Conservation (phyloP, 2,113 vertebrate genomes). For the Apistogramma diplotaenia region DNA sequence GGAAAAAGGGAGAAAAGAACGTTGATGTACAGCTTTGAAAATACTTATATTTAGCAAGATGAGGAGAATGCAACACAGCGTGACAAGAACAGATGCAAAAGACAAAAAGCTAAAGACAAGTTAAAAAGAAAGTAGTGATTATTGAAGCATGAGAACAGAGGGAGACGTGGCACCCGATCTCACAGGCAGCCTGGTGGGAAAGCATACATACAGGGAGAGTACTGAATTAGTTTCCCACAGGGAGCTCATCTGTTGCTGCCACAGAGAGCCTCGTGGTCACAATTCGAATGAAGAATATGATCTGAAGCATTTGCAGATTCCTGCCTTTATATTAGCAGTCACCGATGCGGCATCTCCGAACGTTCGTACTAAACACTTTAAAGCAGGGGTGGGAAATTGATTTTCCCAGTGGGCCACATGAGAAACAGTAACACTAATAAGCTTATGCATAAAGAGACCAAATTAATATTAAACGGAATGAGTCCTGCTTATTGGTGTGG, state of each 20-base stretch:
- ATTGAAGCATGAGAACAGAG: slow-evolving; percentile 17
- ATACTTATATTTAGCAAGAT: slow-evolving; percentile 9
- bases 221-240: slow-evolving; percentile 56
- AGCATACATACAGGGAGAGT: background rate
- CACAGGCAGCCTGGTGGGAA: slow-evolving; percentile 33
- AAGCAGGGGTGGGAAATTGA: background rate
- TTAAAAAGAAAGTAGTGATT: slow-evolving; percentile 22
- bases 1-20: slow-evolving; percentile 5
- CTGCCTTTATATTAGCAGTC: background rate
- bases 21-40: slow-evolving; percentile 1
- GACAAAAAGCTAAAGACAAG: background rate
- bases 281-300: slow-evolving; percentile 19
- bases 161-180: slow-evolving; percentile 22
- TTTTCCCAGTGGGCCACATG: background rate
- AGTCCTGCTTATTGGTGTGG: background rate
- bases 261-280: slow-evolving; percentile 32
- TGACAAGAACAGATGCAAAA: background rate
- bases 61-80: slow-evolving; percentile 10
- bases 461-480: background rate
- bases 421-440: background rate
- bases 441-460: background rate
- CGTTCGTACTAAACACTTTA: background rate
- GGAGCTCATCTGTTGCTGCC: slow-evolving; percentile 53
- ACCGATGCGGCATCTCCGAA: background rate
- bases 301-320: slow-evolving; percentile 9